phyloP scores from a whole-genome alignment of 2,113 vertebrate genomes.

The Mola mola region DNA sequence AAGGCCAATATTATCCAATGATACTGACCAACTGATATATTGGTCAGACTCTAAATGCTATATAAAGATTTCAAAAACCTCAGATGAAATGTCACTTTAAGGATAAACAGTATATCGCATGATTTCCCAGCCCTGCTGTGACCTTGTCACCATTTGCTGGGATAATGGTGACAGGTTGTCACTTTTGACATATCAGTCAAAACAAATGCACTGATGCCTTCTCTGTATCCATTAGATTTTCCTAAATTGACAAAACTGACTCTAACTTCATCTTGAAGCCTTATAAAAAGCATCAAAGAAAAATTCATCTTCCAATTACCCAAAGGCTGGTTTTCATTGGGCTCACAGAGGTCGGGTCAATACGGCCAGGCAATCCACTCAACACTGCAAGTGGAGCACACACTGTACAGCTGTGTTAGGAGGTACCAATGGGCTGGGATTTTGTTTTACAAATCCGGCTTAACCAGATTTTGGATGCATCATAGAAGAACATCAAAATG shows the following conservation, averaged over 20 bases:
- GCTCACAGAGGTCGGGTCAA: slow-evolving; percentile 44
- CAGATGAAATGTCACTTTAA: no score
- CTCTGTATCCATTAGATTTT: neutral
- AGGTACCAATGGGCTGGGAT: slow-evolving; percentile 41
- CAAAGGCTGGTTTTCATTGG: slow-evolving; percentile 36
- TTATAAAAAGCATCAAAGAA: slow-evolving; percentile 6
- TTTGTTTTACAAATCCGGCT: slow-evolving; percentile 71
- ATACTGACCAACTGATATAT: no score
- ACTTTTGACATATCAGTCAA: no score
- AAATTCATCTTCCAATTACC: slow-evolving; percentile 43
- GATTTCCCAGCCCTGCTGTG: no score
- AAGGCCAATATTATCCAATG: no score
- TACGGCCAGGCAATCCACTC: slow-evolving; percentile 54
- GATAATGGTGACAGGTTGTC: no score
- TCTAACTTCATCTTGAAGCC: neutral
- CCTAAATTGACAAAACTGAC: neutral
- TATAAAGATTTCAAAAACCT: no score
- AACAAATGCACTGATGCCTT: neutral
- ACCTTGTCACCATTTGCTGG: no score
- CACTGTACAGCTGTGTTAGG: slow-evolving; percentile 26
- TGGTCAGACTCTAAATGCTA: no score
- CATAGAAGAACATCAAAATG: slow-evolving; percentile 63
- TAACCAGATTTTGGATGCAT: slow-evolving; percentile 65
- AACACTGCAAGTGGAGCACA: slow-evolving; percentile 33
- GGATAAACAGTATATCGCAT: no score